A percentile compares a stretch with the other conserved stretches of the same genome.
phyloP scores from a whole-genome alignment of 1,140 invertebrate species.

The Heliconius himera region DNA sequence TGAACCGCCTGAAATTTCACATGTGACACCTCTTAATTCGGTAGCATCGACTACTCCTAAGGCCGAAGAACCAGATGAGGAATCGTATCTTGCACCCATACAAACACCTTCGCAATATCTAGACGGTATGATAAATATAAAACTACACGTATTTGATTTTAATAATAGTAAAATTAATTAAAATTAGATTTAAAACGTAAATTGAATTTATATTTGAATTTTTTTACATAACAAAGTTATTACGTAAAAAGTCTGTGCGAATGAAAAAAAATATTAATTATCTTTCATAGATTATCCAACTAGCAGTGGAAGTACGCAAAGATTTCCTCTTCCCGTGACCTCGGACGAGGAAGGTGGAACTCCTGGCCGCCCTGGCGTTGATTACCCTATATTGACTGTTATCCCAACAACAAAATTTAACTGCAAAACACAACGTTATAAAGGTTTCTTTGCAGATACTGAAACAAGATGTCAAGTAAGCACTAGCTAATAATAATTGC shows the following conservation, averaged over 20 bases:
- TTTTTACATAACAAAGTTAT: too few species aligned
- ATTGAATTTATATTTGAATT: neutral
- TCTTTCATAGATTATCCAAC: conserved; percentile 50
- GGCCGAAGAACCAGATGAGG: conserved; percentile 48
- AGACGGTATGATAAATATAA: conserved; percentile 58
- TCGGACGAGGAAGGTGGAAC: conserved; percentile 84
- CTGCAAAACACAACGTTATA: conserved; percentile 92
- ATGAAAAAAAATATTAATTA: neutral
- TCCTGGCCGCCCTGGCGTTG: conserved; percentile 89
- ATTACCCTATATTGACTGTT: conserved; percentile 89
- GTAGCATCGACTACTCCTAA: conserved; percentile 35
- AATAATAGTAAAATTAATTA: too few species aligned
- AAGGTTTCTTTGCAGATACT: conserved; percentile 95
- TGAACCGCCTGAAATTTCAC: conserved; percentile 46
- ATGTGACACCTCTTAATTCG: conserved; percentile 43
- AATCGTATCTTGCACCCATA: conserved; percentile 67
- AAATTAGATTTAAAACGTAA: neutral
- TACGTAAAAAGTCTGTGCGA: too few species aligned
- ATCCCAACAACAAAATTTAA: conserved; percentile 91
- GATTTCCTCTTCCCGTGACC: conserved; percentile 62
- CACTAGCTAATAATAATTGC: neutral
- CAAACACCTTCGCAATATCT: conserved; percentile 71
- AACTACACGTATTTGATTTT: neutral
- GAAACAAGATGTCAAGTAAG: conserved; percentile 91
- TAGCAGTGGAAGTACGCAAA: conserved; percentile 57